A percentile compares a stretch with the other conserved stretches of the same genome.
Conservation (phyloP, 2,113 vertebrate species). For the Chauna torquata region DNA sequence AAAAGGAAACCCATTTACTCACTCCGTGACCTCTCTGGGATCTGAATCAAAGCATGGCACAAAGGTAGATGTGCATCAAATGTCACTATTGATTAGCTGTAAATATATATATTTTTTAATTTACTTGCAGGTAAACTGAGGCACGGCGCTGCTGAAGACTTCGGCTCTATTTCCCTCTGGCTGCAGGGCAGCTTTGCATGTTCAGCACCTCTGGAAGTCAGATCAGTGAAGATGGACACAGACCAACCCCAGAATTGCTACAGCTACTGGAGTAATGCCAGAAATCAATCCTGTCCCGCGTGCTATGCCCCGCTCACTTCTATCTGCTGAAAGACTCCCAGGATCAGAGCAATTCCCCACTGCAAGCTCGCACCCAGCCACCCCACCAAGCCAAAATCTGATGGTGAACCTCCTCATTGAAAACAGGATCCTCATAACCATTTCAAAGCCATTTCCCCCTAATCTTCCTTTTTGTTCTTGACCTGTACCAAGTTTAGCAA, state of each 20-base stretch:
- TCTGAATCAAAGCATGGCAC: background rate
- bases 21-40: background rate
- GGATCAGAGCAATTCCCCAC: accelerated
- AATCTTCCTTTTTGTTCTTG: background rate
- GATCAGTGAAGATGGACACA: background rate
- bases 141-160: background rate
- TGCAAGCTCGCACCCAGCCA: background rate
- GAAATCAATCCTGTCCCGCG: background rate
- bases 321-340: background rate
- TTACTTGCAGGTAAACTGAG: background rate
- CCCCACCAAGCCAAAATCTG: background rate
- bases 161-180: background rate
- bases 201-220: background rate
- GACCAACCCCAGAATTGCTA: background rate
- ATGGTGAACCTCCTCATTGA: background rate
- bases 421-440: background rate
- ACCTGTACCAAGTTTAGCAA: constrained; percentile 77
- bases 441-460: background rate
- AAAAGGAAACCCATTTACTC: background rate
- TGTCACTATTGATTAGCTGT: background rate
- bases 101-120: accelerated
- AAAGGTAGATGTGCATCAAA: accelerated
- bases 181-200: accelerated
- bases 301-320: background rate
- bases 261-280: background rate